phyloP scores from a whole-genome alignment of 2,113 vertebrate genomes.

The Turnix velox region DNA sequence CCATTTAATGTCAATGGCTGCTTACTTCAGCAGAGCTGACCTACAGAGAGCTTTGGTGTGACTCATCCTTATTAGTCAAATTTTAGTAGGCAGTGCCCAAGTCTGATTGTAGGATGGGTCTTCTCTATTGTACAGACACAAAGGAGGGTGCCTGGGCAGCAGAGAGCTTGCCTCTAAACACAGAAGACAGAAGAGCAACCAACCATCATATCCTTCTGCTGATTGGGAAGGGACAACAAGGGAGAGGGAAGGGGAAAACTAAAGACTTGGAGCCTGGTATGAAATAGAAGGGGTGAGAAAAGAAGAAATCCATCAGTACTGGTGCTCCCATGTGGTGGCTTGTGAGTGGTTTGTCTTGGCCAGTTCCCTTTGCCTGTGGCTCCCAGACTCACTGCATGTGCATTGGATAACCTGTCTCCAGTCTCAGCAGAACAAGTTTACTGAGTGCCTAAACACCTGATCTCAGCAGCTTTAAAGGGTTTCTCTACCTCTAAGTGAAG shows the following conservation, averaged over 20 bases:
- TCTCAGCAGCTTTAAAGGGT: neutral
- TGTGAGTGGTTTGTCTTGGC: neutral
- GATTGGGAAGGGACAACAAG: neutral
- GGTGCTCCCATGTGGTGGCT: neutral
- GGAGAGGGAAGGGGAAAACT: neutral
- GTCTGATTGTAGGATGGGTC: neutral
- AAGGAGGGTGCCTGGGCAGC: neutral
- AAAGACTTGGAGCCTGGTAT: neutral
- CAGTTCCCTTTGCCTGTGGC: accelerated
- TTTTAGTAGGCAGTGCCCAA: neutral
- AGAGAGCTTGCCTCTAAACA: neutral
- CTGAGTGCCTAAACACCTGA: neutral
- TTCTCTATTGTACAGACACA: neutral
- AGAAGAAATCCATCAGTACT: neutral
- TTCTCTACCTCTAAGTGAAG: neutral
- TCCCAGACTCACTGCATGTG: neutral
- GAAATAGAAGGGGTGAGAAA: neutral
- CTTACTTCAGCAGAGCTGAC: neutral
- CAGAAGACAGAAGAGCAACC: neutral
- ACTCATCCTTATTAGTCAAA: neutral
- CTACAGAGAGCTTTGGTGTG: neutral
- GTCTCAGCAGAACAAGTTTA: neutral
- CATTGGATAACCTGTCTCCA: neutral
- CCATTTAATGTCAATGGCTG: neutral
- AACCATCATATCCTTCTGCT: neutral